Evolutionary conservation across 2,888 invertebrate genomes (phyloP).

Genomic region (Apotomis betuletana): DNA sequence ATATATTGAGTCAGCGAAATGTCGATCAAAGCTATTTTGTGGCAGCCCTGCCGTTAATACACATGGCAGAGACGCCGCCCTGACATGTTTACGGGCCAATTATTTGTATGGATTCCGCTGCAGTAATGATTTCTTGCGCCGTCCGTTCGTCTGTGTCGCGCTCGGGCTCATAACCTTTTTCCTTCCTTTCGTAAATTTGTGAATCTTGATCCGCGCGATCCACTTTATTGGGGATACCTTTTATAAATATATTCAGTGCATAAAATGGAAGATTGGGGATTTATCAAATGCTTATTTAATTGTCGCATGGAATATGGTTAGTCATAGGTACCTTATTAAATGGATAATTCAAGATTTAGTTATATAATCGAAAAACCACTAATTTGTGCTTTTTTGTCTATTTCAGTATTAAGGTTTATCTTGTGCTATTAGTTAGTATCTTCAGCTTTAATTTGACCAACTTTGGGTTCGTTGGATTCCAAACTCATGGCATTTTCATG

Average conservation of each 20-base stretch:
- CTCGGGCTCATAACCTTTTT: conserved; percentile 67
- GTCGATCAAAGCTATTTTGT: conserved; percentile 15
- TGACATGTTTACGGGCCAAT: conserved; percentile 85
- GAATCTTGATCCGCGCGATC: conserved; percentile 68
- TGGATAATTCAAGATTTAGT: too few relatives aligned
- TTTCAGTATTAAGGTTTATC: too few relatives aligned
- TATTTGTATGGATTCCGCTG: conserved; percentile 83
- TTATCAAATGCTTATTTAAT: conserved; percentile 5
- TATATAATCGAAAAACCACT: too few relatives aligned
- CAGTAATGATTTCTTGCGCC: conserved; percentile 83
- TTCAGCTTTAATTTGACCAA: too few relatives aligned
- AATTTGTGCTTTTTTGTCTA: too few relatives aligned
- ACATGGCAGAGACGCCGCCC: conserved; percentile 81
- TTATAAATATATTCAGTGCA: conserved; percentile 21
- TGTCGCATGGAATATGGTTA: not conserved
- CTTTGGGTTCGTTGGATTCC: too few relatives aligned
- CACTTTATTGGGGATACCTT: conserved; percentile 25
- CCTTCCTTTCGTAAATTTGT: conserved; percentile 58
- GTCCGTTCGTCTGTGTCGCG: conserved; percentile 56
- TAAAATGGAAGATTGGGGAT: conserved; percentile 8
- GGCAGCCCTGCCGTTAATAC: conserved; percentile 75
- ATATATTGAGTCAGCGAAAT: not conserved
- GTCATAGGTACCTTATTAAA: too few relatives aligned
- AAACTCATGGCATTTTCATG: too few relatives aligned
- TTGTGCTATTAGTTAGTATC: too few relatives aligned